Percentiles rank a stretch among this genome's conserved stretches.
These are phyloP conservation scores for Philaenus spumarius DNA, from an alignment of 1,140 invertebrate genomes.

Conservation along the genomic window DNA sequence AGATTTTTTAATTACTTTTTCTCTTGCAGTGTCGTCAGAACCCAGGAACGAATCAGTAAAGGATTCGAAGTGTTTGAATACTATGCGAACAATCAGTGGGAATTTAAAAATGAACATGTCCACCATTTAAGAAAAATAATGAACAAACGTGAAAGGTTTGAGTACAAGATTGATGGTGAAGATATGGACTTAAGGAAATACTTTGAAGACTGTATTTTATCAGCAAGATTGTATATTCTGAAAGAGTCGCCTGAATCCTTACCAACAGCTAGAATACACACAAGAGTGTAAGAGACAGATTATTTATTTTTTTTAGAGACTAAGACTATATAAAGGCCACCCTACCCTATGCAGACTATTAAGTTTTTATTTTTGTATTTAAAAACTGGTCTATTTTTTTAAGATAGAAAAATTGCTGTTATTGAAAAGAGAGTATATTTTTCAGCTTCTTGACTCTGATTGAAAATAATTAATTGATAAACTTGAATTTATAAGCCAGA, in stretches of 20 bases:
- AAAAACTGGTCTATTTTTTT: background rate
- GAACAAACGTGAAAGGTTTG: constrained; percentile 53
- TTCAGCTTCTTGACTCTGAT: background rate
- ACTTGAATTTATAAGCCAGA: no score
- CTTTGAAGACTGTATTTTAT: constrained; percentile 63
- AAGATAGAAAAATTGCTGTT: background rate
- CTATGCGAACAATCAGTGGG: constrained; percentile 80
- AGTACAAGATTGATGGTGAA: constrained; percentile 63
- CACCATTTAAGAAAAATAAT: constrained; percentile 49
- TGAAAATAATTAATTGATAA: background rate
- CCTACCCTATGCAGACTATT: no score
- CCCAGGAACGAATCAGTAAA: constrained; percentile 65
- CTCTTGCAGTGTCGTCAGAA: background rate
- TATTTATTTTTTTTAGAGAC: no score
- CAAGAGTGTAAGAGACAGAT: constrained; percentile 52
- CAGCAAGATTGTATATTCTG: constrained; percentile 67
- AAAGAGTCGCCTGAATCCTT: constrained; percentile 78
- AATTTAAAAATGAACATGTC: constrained; percentile 60
- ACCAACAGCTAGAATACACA: constrained; percentile 68
- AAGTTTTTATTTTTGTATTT: background rate
- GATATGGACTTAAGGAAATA: constrained; percentile 64
- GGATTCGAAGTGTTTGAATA: constrained; percentile 81
- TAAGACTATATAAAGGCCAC: no score
- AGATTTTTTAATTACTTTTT: background rate
- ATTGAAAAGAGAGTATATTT: background rate